Conservation (phyloP, 2,888 invertebrate genomes). For the Scaeva pyrastri region DNA sequence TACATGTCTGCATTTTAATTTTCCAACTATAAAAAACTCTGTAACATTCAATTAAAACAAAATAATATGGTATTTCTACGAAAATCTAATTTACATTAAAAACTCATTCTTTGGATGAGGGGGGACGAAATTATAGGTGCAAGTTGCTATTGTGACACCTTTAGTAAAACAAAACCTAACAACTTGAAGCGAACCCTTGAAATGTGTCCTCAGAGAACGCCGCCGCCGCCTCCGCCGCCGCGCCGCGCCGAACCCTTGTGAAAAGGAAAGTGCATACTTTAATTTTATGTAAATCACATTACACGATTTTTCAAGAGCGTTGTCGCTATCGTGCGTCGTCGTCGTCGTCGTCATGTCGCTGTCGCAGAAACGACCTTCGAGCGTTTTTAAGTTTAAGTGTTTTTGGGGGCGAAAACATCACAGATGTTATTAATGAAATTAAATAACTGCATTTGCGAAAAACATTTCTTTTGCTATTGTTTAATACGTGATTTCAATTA, state of each 20-base stretch:
- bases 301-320: conserved; percentile 3
- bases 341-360: too few relatives aligned
- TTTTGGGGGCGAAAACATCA: not conserved
- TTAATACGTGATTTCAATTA: not conserved
- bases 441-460: not conserved
- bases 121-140: not conserved
- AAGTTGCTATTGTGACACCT: conserved; percentile 19
- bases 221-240: too few relatives aligned
- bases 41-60: not conserved
- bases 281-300: conserved; percentile 51
- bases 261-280: conserved; percentile 20
- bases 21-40: not conserved
- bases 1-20: too few relatives aligned
- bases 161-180: not conserved
- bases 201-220: conserved; percentile 14
- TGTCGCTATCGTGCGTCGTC: too few relatives aligned
- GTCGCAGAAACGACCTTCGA: too few relatives aligned
- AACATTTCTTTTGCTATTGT: not conserved
- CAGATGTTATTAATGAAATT: conserved; percentile 1
- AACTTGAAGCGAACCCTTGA: conserved; percentile 6
- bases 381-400: not conserved
- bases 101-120: not conserved
- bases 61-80: not conserved
- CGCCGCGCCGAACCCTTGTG: not conserved
- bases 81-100: conserved; percentile 10